A percentile compares a stretch with the other conserved stretches of the same genome.
Conservation (phyloP, 2,113 vertebrate species). For the Telmatochromis sp. region DNA sequence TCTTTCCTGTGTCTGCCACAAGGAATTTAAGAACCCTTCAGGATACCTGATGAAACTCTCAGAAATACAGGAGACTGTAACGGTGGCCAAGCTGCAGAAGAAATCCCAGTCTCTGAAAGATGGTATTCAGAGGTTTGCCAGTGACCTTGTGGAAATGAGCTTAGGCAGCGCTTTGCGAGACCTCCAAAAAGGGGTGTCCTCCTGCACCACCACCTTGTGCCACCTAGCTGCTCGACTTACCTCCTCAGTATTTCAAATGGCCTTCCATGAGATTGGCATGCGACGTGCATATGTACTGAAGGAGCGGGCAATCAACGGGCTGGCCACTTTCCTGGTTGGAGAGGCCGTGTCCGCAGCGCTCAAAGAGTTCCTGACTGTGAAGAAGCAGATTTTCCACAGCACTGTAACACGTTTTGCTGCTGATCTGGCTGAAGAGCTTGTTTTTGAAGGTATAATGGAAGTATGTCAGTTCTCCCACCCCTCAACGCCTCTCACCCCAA, state of each 20-base stretch:
- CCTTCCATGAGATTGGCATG: constrained; percentile 92
- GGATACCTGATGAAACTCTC: constrained; percentile 74
- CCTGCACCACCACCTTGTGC: constrained; percentile 88
- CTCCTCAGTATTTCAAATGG: constrained; percentile 92
- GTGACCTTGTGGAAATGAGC: constrained; percentile 92
- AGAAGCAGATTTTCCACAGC: constrained; percentile 91
- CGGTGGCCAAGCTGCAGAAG: constrained; percentile 72
- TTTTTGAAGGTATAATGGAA: constrained; percentile 98
- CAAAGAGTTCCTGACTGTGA: constrained; percentile 84
- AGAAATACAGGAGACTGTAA: constrained; percentile 73
- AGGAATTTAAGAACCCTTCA: constrained; percentile 68
- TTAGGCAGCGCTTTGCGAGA: constrained; percentile 90
- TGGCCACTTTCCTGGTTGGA: constrained; percentile 86
- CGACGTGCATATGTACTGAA: constrained; percentile 83
- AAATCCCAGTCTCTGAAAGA: constrained; percentile 81
- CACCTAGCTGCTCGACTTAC: constrained; percentile 88
- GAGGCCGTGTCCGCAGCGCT: constrained; percentile 88
- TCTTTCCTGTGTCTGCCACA: constrained; percentile 75
- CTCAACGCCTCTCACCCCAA: constrained; percentile 75
- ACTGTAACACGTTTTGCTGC: constrained; percentile 85
- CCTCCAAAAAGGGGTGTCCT: constrained; percentile 89
- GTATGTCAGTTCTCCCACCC: constrained; percentile 95
- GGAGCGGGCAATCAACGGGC: constrained; percentile 83
- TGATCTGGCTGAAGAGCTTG: constrained; percentile 90
- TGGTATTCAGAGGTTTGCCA: constrained; percentile 89